A percentile compares a stretch with the other conserved stretches of the same genome.
phyloP scores from a whole-genome alignment of 2,888 invertebrate species.

The Camptogramma bilineatum region DNA sequence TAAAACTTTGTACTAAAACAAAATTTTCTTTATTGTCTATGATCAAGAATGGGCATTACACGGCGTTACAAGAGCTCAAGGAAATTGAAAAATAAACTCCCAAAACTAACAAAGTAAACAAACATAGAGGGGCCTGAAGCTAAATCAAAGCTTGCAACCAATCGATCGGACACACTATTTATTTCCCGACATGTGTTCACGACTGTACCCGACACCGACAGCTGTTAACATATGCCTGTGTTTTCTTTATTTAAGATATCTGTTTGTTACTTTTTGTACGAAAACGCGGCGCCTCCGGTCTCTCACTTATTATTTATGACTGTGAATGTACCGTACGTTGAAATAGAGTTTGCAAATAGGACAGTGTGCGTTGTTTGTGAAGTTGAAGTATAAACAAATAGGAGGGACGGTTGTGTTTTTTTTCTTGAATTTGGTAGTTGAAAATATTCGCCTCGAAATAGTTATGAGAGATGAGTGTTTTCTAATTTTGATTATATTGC shows the following conservation, averaged over 20 bases:
- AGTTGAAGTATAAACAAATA: neutral
- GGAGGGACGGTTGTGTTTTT: neutral
- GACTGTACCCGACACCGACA: conserved; percentile 58
- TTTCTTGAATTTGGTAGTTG: neutral
- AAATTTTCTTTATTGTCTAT: too few species aligned
- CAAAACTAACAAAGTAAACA: conserved; percentile 2
- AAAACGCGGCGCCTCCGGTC: conserved; percentile 82
- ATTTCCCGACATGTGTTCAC: conserved; percentile 36
- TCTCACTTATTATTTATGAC: conserved; percentile 83
- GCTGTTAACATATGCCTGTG: conserved; percentile 83
- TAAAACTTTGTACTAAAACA: too few species aligned
- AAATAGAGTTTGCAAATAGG: conserved; percentile 45
- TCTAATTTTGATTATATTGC: too few species aligned
- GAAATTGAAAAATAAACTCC: conserved; percentile 1
- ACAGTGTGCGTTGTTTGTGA: conserved; percentile 31
- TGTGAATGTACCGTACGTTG: conserved; percentile 65
- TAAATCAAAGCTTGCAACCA: conserved; percentile 30
- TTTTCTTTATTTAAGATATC: conserved; percentile 85
- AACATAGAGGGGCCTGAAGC: conserved; percentile 5
- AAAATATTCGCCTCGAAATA: too few species aligned
- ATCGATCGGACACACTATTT: conserved; percentile 35
- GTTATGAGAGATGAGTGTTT: too few species aligned
- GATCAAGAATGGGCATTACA: too few species aligned
- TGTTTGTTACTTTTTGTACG: conserved; percentile 84
- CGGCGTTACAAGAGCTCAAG: neutral